Base-by-base conservation (phyloP, 2,888 invertebrate species). In the Eulithis testata region DNA sequence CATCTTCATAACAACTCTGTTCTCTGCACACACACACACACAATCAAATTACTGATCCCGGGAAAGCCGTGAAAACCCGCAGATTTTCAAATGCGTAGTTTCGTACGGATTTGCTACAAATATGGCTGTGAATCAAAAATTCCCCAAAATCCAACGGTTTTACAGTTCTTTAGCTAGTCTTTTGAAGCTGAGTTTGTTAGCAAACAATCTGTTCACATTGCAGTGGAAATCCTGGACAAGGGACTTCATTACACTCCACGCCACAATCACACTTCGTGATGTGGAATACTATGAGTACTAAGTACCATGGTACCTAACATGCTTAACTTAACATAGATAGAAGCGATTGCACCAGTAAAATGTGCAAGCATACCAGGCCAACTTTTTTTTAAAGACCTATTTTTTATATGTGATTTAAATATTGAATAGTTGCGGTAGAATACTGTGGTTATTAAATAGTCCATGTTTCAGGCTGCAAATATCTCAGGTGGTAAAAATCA, bases 71-170 rank as follows among this genome's bases (percentile, higher is more conserved):
- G 53, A 61, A 58, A 62, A 37, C 27, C 50, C 58, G 27, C n/a
- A 45, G 37, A 45, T 36, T 54, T 43, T 11, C 21, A 8, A 45
- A 45, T 21, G 43, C 52, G 44, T 44, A 49, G 47, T 50, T 49
- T 7, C 8, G 44, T 47, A 7, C 61, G n/a, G 14, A 43, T 54
- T 36, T 12, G n/a, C 21, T n/a, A 11, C 47, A 50, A 21, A 51
- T 31, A 27, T 21, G 14, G 47, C 58, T 64, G 60, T 60, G 60
- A 55, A 64, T 60, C 40, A 54, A 51, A 60, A 31, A 60, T 60
- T 60, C 55, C 8, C 49, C n/a, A 55, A 59, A 59, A 54, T 21
- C 31, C 54, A 4, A 54, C 36, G 44, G 59, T 44, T 56, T 62
- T 50, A 36, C 6, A 54, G 49, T 59, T 54, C 21, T 54, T 59